Evolutionary conservation across 2,888 invertebrate genomes (phyloP), one percentile per base, ranked within the genome.

Genomic region (Timandra comae): DNA sequence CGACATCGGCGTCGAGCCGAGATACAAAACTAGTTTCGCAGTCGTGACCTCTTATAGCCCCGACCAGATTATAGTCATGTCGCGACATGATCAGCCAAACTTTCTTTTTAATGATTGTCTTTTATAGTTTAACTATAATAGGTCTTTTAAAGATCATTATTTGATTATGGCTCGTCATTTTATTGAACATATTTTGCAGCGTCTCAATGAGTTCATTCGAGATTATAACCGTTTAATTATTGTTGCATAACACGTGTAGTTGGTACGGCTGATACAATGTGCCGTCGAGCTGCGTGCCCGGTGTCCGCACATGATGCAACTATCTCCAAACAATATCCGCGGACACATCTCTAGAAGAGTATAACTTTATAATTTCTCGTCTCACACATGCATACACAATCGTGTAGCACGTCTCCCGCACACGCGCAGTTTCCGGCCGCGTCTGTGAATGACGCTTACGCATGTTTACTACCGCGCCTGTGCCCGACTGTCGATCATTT

Each of bases 391-490:
- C 47, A 33, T 34, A 29, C 38, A 29, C 27, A 46, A 49, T 46
- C 46, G 56, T 43, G 32, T 35, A 38, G 32, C 47, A 27, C 40
- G 32, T 28, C 48, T 59, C 63, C 32, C 68, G 65, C 67, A 67
- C 69, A 47, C 20, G 31, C 39, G 21, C 46, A 45, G 60, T 55
- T 70, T 75, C 77, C 76, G 77, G 72, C 60, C 68, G 59, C 54
- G 63, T 67, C 68, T 63, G 68, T 74, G 78, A 79, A 76, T 76
- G 81, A 77, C 77, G 73, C 63, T 67, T 75, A 78, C 79, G 71
- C 71, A 65, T 75, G 77, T 78, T 78, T 81, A 79, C 80, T 80
- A 78, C 71, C 57, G 61, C 48, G 51, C 52, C 43, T 45, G 48
- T 44, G 57, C 57, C 43, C 48, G 57, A 49, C 65, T 72, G 78